Conservation (phyloP, 2,113 vertebrate genomes). For the Neomonachus schauinslandi region DNA sequence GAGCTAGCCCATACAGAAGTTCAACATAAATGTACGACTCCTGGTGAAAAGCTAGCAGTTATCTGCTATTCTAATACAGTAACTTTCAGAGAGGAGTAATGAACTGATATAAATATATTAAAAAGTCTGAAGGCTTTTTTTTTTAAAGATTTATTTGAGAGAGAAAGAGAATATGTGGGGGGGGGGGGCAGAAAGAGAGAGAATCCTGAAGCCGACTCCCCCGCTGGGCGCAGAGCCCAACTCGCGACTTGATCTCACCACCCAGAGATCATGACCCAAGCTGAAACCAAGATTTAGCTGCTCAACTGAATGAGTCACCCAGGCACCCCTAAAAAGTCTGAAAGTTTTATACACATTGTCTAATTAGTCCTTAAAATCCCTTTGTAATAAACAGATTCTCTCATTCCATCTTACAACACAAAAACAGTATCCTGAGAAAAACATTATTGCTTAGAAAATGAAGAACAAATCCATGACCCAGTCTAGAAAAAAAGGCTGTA, state of each 20-base stretch:
- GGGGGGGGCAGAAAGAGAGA: neutral
- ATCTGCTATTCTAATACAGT: neutral
- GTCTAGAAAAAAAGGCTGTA: neutral
- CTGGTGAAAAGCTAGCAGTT: neutral
- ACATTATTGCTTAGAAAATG: neutral
- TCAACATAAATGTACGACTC: neutral
- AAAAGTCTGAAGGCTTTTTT: neutral
- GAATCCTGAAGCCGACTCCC: neutral
- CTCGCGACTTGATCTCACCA: neutral
- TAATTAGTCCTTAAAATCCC: neutral
- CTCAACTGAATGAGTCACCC: neutral
- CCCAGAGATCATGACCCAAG: neutral
- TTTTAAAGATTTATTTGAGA: neutral
- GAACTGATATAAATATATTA: neutral
- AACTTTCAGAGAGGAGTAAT: neutral
- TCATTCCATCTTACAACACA: neutral
- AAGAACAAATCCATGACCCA: neutral
- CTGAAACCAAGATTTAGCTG: neutral
- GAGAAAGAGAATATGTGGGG: neutral
- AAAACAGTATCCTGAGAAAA: neutral
- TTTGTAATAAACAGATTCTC: neutral
- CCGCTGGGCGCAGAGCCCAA: accelerated
- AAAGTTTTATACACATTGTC: neutral
- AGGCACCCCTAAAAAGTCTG: neutral
- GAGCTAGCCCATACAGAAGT: neutral